Percentiles rank a stretch among this genome's conserved stretches.
Conservation (phyloP, 2,797 vertebrate genomes). For the Pseudocheirus occidentalis region DNA sequence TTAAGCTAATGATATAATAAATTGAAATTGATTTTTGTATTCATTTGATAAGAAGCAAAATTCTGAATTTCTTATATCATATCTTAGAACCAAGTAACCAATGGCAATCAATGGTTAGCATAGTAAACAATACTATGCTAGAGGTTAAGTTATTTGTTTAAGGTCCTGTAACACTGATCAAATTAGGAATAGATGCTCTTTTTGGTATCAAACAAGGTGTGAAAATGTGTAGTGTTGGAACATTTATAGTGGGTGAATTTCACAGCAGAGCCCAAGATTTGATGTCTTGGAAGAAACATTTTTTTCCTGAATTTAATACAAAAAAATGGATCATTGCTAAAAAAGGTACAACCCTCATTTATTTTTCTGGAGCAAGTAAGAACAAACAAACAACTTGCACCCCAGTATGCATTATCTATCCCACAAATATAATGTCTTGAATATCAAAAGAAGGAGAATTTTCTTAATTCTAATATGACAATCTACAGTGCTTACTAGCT, state of each 20-base stretch:
- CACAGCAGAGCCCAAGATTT: too few species aligned
- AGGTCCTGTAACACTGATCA: not conserved
- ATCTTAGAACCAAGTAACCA: not conserved
- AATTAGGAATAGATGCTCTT: not conserved
- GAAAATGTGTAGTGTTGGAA: not conserved
- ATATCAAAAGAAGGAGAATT: too few species aligned
- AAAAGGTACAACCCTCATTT: too few species aligned
- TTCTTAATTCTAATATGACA: too few species aligned
- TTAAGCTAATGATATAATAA: not conserved
- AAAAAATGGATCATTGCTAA: too few species aligned
- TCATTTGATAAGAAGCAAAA: not conserved
- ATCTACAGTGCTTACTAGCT: too few species aligned
- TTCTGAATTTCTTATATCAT: not conserved
- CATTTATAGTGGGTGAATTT: not conserved
- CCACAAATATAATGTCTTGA: too few species aligned
- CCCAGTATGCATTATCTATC: too few species aligned
- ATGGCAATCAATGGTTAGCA: not conserved
- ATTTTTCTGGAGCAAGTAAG: too few species aligned
- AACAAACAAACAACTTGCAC: too few species aligned
- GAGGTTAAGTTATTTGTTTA: not conserved
- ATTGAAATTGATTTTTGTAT: not conserved
- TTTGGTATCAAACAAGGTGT: not conserved
- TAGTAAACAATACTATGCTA: not conserved
- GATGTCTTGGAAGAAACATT: too few species aligned
- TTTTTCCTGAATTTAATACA: too few species aligned